phyloP scores from a whole-genome alignment of 2,113 vertebrate species.

The Odontophorus gujanensis region DNA sequence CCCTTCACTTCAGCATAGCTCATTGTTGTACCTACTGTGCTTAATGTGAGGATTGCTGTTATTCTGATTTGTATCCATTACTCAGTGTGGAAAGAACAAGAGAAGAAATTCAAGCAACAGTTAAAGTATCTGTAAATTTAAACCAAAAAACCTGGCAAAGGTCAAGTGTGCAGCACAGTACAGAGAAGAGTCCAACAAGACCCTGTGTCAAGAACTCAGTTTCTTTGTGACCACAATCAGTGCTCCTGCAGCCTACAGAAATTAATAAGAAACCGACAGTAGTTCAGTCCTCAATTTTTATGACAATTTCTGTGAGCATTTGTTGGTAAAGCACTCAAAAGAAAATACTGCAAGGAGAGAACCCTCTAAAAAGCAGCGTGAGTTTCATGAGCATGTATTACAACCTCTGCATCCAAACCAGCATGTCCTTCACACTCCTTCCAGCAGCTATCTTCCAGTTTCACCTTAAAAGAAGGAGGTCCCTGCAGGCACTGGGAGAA shows the following conservation, averaged over 20 bases:
- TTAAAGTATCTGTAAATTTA: neutral
- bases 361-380: neutral
- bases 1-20: neutral
- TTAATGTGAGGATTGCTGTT: neutral
- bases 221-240: neutral
- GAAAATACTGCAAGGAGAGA: neutral
- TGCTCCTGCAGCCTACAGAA: neutral
- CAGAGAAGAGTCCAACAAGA: neutral
- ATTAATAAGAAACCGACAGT: neutral
- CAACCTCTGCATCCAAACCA: neutral
- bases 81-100: neutral
- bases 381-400: neutral
- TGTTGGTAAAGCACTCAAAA: neutral
- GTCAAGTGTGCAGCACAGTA: neutral
- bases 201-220: neutral
- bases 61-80: conserved; percentile 1
- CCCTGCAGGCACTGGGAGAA: neutral
- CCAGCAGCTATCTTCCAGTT: neutral
- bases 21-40: neutral
- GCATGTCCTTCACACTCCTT: neutral
- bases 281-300: neutral
- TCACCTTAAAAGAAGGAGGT: neutral
- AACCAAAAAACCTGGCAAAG: neutral
- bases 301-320: neutral
- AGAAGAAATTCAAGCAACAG: conserved; percentile 14